Evolutionary conservation across 2,888 invertebrate species (phyloP), one percentile per base, ranked within the genome.

Genomic region (Diploptera punctata): DNA sequence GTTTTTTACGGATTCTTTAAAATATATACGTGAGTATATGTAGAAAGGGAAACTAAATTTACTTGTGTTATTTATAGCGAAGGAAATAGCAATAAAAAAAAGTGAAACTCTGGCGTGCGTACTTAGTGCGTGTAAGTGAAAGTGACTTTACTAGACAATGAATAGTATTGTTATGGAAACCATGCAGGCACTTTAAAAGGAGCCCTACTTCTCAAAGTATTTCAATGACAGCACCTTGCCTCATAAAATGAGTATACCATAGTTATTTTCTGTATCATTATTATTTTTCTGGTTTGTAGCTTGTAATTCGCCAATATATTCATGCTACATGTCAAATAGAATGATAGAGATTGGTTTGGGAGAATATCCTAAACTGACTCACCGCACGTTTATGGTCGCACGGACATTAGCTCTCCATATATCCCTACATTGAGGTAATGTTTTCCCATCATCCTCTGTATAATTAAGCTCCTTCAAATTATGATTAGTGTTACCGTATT

Each of bases 121-220:
- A 13, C 52, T 21, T 16, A 43, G 33, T 62, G 62, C 62, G 62
- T 62, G 43, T 24, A 43, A 43, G 62, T 62, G 62, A 62, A 62
- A 62, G 62, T 43, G 33, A 43, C 21, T n/a, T n/a, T n/a, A n/a
- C n/a, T n/a, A 43, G 62, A 62, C 43, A 24, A 21, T 62, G 29
- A 62, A 18, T 3, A n/a, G n/a, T 43, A 62, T 62, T 62, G 62
- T 62, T 62, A 62, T 18, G 18, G 62, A n/a, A n/a, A 18, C 24
- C 52, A 52, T 19, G 24, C 24, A 52, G 21, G 18, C 24, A 10
- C 24, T 10, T 52, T 24, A 19, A 24, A 10, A 21, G 13, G 2
- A 60, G 62, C n/a, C 62, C 43, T 21, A 62, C 62, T 62, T 62
- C 62, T n/a, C 38, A 13, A 62, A 43, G 62, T 43, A 24, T 62